Evolutionary conservation across 1,140 invertebrate genomes (phyloP).

Genomic region (Ceratosolen fusciceps): DNA sequence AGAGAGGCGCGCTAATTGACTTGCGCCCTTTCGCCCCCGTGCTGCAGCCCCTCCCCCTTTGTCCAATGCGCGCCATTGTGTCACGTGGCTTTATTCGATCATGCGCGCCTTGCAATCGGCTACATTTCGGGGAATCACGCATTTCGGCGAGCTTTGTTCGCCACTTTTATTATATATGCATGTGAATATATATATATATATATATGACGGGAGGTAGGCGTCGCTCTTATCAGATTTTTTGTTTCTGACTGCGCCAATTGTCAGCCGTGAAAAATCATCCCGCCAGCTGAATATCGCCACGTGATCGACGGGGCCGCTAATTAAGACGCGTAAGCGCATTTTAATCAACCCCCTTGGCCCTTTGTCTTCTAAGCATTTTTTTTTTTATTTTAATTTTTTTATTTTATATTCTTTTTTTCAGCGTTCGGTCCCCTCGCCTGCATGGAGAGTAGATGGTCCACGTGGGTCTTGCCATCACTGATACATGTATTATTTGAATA

Average conservation of each 20-base stretch:
- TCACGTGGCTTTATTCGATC: slow-evolving; percentile 21
- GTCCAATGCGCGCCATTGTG: background rate
- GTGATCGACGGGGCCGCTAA: background rate
- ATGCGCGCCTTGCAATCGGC: slow-evolving; percentile 30
- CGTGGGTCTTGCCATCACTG: too few relatives aligned
- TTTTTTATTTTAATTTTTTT: too few relatives aligned
- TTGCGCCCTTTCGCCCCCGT: slow-evolving; percentile 10
- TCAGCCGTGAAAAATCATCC: background rate
- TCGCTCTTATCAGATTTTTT: slow-evolving; percentile 4
- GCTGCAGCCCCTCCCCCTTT: background rate
- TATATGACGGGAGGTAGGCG: background rate
- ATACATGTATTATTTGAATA: too few relatives aligned
- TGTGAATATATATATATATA: too few relatives aligned
- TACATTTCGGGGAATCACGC: slow-evolving; percentile 1
- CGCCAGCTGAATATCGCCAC: background rate
- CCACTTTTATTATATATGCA: background rate
- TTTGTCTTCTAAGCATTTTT: background rate
- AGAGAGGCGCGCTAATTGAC: slow-evolving; percentile 9
- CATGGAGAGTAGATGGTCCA: too few relatives aligned
- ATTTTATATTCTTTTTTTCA: too few relatives aligned
- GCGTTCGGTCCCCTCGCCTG: background rate
- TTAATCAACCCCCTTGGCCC: background rate
- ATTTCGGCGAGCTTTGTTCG: background rate
- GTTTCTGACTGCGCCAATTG: background rate
- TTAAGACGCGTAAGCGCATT: background rate